phyloP scores from a whole-genome alignment of 2,797 vertebrate genomes.

The Notolabrus celidotus region DNA sequence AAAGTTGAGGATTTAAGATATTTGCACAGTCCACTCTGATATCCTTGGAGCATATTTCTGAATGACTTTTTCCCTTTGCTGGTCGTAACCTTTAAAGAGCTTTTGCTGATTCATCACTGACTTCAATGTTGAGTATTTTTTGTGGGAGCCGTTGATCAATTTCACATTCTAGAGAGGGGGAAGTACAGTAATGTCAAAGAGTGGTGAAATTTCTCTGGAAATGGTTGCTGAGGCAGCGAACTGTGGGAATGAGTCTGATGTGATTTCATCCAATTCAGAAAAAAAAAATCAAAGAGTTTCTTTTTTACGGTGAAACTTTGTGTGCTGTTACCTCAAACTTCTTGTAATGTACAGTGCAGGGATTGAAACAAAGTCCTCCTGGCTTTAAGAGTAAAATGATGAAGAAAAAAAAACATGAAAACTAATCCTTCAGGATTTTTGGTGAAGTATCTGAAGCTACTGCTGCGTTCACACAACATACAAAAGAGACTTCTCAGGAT shows the following conservation, averaged over 20 bases:
- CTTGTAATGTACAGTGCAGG: conserved; percentile 24
- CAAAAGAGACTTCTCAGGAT: conserved; percentile 50
- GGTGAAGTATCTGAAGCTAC: conserved; percentile 76
- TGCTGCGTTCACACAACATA: conserved; percentile 63
- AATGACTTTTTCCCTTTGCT: conserved; percentile 46
- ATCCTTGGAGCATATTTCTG: conserved; percentile 42
- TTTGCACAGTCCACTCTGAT: conserved; percentile 19
- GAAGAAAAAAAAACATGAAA: conserved; percentile 54
- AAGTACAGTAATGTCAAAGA: conserved; percentile 45
- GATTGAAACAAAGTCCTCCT: conserved; percentile 19
- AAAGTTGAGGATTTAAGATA: conserved; percentile 39
- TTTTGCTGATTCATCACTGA: conserved; percentile 68
- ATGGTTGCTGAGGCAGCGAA: conserved; percentile 49
- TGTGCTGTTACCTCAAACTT: conserved; percentile 25
- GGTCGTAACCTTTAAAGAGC: conserved; percentile 47
- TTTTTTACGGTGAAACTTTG: conserved; percentile 27
- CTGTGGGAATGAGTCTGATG: conserved; percentile 30
- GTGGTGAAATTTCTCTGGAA: conserved; percentile 24
- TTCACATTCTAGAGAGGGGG: conserved; percentile 49
- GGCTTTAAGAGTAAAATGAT: conserved; percentile 34
- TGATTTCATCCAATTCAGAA: conserved; percentile 46
- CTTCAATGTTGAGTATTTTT: conserved; percentile 23
- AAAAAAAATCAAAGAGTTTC: not conserved
- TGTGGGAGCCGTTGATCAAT: conserved; percentile 61
- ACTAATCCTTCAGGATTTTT: conserved; percentile 70